Base-by-base conservation (phyloP, 2,797 vertebrate genomes). In the Hoplostethus mediterraneus region DNA sequence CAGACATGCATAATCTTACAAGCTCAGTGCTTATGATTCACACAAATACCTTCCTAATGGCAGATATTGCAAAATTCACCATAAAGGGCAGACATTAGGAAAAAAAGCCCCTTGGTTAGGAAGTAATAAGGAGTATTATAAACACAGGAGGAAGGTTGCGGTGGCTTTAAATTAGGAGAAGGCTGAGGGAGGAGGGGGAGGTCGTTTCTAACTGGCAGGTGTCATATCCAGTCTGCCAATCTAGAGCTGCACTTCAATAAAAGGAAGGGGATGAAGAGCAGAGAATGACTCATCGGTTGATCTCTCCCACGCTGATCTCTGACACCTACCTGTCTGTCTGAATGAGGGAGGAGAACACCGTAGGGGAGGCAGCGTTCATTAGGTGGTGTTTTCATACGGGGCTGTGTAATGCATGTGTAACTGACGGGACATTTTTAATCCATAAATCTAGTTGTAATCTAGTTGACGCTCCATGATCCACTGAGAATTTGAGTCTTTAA, bases 251-350 rank as follows among this genome's bases (percentile, higher is more conserved):
- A 8, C 14, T 17, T 61, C 42, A 45, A 14, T 13, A 45, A 28
- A 47, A 42, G 30, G 60, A 63, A 4, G 7, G 44, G 25, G 6
- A 25, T 28, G 76, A 57, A 52, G 59, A 62, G 52, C 56, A 33
- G 38, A 54, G 40, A 67, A 47, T 73, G 61, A 85, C 54, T 86
- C 77, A 64, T 44, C 12, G 51, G 53, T 55, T 68, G 60, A 69
- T 73, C 42, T 72, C 67, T 60, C 71, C 51, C 73, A 52, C 17
- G 8, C 57, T 73, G 64, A 85, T 14, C n/a, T 40, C 36, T 11
- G 10, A 56, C 48, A 42, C 36, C 33, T n/a, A 45, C 36, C 47
- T 60, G 56, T 51, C 56, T 42, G 16, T 36, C 14, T 11, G 12
- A 57, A 49, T 12, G 5, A 36, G 16, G 47, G 16, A 38, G 12